Percentiles rank a stretch among this genome's conserved stretches.
Conservation (phyloP, 2,888 invertebrate genomes). For the Caenorhabditis afra region DNA sequence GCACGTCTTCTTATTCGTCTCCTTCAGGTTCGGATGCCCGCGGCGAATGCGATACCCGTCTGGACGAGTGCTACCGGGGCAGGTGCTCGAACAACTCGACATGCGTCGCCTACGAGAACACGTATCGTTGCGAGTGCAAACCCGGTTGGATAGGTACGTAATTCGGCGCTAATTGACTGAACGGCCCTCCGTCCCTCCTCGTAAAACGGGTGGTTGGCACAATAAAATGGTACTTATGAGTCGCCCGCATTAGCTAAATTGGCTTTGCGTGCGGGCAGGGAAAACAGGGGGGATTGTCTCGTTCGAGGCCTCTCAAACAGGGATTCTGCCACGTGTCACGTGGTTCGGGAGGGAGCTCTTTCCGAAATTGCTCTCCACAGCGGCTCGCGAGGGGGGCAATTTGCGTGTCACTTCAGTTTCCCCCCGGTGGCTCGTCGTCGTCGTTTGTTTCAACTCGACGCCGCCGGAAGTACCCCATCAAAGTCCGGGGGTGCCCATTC, state of each 20-base stretch:
- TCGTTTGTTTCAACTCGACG: conserved; percentile 47
- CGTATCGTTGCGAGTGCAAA: conserved; percentile 75
- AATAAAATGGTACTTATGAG: conserved; percentile 52
- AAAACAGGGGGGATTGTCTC: too few species aligned
- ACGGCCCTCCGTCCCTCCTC: conserved; percentile 32
- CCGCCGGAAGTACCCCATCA: conserved; percentile 55
- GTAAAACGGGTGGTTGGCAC: conserved; percentile 38
- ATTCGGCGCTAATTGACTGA: conserved; percentile 45
- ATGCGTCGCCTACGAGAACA: conserved; percentile 74
- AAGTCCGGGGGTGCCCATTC: conserved; percentile 20
- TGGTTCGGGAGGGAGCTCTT: neutral
- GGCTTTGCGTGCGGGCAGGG: conserved; percentile 16
- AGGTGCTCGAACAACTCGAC: conserved; percentile 76
- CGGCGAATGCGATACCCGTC: conserved; percentile 74
- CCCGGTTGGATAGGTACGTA: conserved; percentile 73
- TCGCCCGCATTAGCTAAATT: conserved; percentile 48
- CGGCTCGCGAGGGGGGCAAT: conserved; percentile 21
- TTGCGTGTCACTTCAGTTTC: conserved; percentile 54
- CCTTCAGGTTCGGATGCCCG: conserved; percentile 68
- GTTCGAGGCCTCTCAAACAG: too few species aligned
- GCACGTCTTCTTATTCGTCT: neutral
- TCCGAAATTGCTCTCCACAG: conserved; percentile 17
- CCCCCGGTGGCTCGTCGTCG: conserved; percentile 23
- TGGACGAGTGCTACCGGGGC: conserved; percentile 75
- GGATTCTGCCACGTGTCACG: conserved; percentile 10